A percentile compares a stretch with the other conserved stretches of the same genome.
Evolutionary conservation across 2,113 vertebrate species (phyloP).

Genomic region (Nerophis lumbriciformis): DNA sequence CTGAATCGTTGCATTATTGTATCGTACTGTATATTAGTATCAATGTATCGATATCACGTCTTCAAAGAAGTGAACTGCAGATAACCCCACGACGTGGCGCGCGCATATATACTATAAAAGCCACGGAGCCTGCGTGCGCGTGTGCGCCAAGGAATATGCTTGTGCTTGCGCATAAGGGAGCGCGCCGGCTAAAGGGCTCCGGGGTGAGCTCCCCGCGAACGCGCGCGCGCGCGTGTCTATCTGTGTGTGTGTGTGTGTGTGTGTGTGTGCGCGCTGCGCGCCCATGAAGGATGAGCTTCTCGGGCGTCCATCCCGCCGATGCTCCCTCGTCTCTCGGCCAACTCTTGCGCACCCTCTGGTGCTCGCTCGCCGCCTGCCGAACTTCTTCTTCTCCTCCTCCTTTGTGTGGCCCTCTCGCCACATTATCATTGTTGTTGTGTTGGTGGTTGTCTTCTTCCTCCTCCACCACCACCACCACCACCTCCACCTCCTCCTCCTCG

Average conservation of each 20-base stretch:
- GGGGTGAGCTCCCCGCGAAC: slow-evolving; percentile 12
- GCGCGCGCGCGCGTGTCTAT: not conserved
- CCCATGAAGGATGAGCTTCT: slow-evolving; percentile 74
- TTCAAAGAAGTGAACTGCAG: slow-evolving; percentile 61
- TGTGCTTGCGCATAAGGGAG: not conserved
- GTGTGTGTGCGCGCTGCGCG: slow-evolving; percentile 33
- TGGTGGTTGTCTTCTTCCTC: slow-evolving; percentile 59
- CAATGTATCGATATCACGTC: slow-evolving; percentile 15
- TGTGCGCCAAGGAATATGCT: not conserved
- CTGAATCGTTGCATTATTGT: too few species aligned
- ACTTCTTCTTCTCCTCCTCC: slow-evolving; percentile 96
- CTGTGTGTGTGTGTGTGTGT: slow-evolving; percentile 14
- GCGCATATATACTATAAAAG: slow-evolving; percentile 47
- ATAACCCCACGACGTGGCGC: slow-evolving; percentile 68
- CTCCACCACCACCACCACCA: slow-evolving; percentile 98
- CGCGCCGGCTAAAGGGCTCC: not conserved
- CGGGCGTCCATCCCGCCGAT: slow-evolving; percentile 70
- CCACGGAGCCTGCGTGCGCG: slow-evolving; percentile 25
- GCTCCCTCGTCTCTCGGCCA: slow-evolving; percentile 72
- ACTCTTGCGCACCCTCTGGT: slow-evolving; percentile 99
- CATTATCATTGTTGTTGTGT: slow-evolving; percentile 3
- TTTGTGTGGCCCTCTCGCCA: slow-evolving; percentile 75
- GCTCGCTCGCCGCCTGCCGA: slow-evolving; percentile 81
- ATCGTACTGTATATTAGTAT: slow-evolving; percentile 6
- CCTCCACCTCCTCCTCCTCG: slow-evolving; percentile 93